Evolutionary conservation across 2,888 invertebrate species (phyloP), one percentile per base, ranked within the genome.

Genomic region (Adelphocoris suturalis): DNA sequence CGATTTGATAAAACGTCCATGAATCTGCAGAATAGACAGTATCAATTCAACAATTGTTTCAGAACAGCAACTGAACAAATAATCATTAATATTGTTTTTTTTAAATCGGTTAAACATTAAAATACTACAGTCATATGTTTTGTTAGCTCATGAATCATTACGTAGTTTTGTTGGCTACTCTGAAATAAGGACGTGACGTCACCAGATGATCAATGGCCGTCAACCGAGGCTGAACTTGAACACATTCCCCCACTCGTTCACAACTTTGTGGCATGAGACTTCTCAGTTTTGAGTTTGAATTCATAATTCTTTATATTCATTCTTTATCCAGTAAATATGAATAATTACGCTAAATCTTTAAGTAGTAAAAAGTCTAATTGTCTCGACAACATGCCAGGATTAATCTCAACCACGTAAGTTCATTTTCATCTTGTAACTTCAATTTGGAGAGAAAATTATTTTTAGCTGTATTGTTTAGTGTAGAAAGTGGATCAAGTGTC

Each of bases 311-410:
- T 90, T 90, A 75, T 28, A 89, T 90, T 91, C 80, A 86, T 90
- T 89, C 88, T 81, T 90, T 91, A 91, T 89, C 86, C 16, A 87
- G 55, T 89, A 91, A 91, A 90, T 88, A 91, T 91, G 91, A 91
- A 91, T 91, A 91, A 91, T 89, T 90, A 82, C 89, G 57, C 84
- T 89, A 84, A 89, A 75, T 82, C 84, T 12, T 78, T 88, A 55
- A 88, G 88, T 86, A 86, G 86, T 88, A 52, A 88, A 88, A 55
- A 88, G 52, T 52, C 52, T 52, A 76, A 88, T 76, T 55, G 78
- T 82, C 82, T 91, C 47, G 90, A 90, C 81, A 86, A 90, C 55
- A 91, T 91, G 91, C 91, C 91, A 88, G 91, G 91, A 86, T 82
- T 91, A 16, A 91, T 91, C 84, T 91, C 91, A 76, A 86, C 90